Base-by-base conservation (phyloP, 2,888 invertebrate genomes). In the Dryococelus australis region DNA sequence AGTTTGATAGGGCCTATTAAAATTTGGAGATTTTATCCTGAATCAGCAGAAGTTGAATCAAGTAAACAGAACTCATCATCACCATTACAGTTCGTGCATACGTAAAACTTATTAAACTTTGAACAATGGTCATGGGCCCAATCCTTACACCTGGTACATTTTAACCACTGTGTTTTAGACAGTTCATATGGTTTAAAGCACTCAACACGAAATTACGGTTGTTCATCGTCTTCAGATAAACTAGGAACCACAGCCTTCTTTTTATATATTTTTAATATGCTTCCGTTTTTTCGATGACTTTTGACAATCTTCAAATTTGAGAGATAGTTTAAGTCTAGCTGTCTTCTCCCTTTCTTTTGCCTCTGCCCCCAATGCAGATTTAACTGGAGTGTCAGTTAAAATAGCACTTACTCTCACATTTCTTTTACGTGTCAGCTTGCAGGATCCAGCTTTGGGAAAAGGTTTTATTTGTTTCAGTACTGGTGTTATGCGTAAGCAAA, bases 301-400 rank as follows among this genome's bases (percentile, higher is more conserved):
- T 1, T 81, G 26, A 80, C 43, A 79, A 43, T 28, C 27, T 81
- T 86, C 6, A n/a, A 26, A 35, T 27, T 43, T 27, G 16, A 28
- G 12, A 16, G 78, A 47, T 26, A 78, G 27, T 43, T 87, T 43
- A 85, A 47, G 24, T 43, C 51, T 6, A 51, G 47, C 47, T 43
- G 78, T 47, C 81, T 78, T 53, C 43, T 35, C n/a, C 79, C 65
- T 27, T 28, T 85, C 81, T 28, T 43, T 51, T 85, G 85, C 85
- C 43, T 85, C 16, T 65, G 51, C 85, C 65, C 85, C 79, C 24
- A 87, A 47, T 80, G 80, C 80, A 79, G 79, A 81, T 51, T 85
- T 85, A 43, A 87, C 85, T 27, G 87, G 87, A 16, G 87, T 85
- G 81, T 84, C 80, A 27, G 83, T 87, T 51, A 87, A 28, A 26